Evolutionary conservation across 2,888 invertebrate genomes (phyloP), one percentile per base, ranked within the genome.

Genomic region (Calliphora vomitoria): DNA sequence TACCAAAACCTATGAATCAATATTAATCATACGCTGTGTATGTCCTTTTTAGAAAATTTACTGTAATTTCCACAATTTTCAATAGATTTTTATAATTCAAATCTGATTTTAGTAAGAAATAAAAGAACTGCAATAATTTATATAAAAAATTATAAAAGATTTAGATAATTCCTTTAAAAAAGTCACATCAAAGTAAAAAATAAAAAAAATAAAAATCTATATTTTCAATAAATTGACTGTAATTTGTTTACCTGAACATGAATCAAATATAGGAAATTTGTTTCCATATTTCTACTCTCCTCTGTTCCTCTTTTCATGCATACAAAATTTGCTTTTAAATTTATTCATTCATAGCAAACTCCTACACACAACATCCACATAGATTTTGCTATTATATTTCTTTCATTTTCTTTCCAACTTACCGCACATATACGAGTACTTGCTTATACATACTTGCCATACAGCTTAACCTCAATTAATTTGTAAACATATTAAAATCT

Each of bases 381-480:
- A 47, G 3, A 60, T 25, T 13, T 66, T 20, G n/a, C 31, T 15
- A 8, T 20, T 15, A 64, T 3, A n/a, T 35, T 62, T 64, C 20
- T 38, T 35, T n/a, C 38, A n/a, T 13, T 25, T 20, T 68, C 47
- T 13, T 25, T 44, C 13, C 8, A n/a, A 53, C 44, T 64, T 47
- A 55, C 55, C 69, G 55, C 18, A 64, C 10, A 13, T 41, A 69
- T 18, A 60, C 4, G 44, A n/a, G 55, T 20, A 64, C 62, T 62
- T 47, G 47, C 18, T n/a, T 10, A 20, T 25, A 13, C 11, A 47
- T 50, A 13, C 13, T n/a, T 50, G 50, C 13, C n/a, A n/a, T 15
- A 50, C 4, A 68, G 68, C 66, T 74, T 82, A 84, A 87, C 78
- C 84, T 85, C 85, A 85, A 87, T 87, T 87, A 87, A 82, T 82